Percentiles rank a stretch among this genome's conserved stretches.
These are phyloP conservation scores for Meghimatium bilineatum DNA, from an alignment of 2,888 invertebrate genomes.

Conservation along the genomic window DNA sequence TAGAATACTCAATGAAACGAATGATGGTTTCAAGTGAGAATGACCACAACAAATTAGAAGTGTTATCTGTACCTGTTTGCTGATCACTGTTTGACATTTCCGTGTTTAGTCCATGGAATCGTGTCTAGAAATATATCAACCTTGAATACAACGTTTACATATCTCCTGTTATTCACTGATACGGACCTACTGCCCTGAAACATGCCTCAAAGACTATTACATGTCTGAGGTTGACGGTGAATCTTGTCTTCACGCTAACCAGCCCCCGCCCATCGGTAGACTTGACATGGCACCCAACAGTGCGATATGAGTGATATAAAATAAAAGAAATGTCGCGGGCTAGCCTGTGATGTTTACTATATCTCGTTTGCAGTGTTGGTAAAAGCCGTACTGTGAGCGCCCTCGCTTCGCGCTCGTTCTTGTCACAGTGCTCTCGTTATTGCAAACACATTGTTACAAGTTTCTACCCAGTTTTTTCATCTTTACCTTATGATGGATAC, in stretches of 20 bases:
- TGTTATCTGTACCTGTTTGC: neutral
- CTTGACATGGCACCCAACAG: neutral
- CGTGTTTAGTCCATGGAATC: neutral
- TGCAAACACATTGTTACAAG: neutral
- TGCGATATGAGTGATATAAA: neutral
- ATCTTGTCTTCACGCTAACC: neutral
- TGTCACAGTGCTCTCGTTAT: neutral
- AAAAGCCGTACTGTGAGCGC: slow-evolving; percentile 2
- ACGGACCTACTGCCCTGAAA: neutral
- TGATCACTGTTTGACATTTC: neutral
- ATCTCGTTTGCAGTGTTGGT: neutral
- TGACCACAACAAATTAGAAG: too few species aligned
- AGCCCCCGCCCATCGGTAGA: neutral
- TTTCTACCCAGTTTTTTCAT: too few species aligned
- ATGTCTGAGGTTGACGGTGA: neutral
- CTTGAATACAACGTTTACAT: neutral
- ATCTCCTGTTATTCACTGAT: neutral
- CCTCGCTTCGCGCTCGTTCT: neutral
- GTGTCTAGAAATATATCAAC: neutral
- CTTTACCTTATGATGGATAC: too few species aligned
- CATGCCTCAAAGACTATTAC: neutral
- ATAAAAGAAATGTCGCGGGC: neutral
- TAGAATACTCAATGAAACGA: too few species aligned
- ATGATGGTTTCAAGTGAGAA: too few species aligned
- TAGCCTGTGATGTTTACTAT: neutral